Base-by-base conservation (phyloP, 2,797 vertebrate species). In the Karalla daura region DNA sequence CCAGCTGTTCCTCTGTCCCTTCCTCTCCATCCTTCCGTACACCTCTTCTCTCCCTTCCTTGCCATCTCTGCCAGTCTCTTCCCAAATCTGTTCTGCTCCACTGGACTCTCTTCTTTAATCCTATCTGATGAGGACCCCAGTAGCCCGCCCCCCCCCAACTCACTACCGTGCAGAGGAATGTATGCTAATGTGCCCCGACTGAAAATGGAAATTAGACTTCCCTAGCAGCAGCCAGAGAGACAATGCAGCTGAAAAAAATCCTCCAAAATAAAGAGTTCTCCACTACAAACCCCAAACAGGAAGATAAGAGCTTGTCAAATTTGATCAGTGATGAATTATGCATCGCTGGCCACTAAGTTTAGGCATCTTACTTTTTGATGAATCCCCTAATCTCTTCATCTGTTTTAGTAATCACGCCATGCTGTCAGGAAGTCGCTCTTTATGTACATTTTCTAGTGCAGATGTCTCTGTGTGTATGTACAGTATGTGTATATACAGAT, bases 281-380 rank as follows among this genome's bases (percentile, higher is more conserved):
- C 68, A 81, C 63, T 81, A 67, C 78, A 82, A 81, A 65, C 70
- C 53, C 51, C 71, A 72, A 78, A 83, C 63, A 54, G 73, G 45
- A 40, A 80, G 81, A 86, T 88, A 86, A 87, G 84, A 74, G 85
- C 74, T 81, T 81, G 87, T 87, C 83, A 78, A 74, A 86, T 75
- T 71, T 84, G 78, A 88, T 89, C 80, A 83, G 66, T 23, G 1
- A 80, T 88, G 88, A 91, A 90, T 91, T 87, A 89, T 81, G 84
- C 86, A 89, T 85, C 61, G 24, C 55, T 37, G 80, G 81, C 74
- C 73, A 44, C 66, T 24, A 50, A 81, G 63, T 70, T 61, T 45
- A 73, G 45, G 67, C 35, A 4, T 58, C 20, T 9, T 35, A 59
- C 43, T 55, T 71, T 75, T 75, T 80, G 58, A 82, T 73, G 49